Conservation (phyloP, 2,113 vertebrate species). For the Melierax canorus region DNA sequence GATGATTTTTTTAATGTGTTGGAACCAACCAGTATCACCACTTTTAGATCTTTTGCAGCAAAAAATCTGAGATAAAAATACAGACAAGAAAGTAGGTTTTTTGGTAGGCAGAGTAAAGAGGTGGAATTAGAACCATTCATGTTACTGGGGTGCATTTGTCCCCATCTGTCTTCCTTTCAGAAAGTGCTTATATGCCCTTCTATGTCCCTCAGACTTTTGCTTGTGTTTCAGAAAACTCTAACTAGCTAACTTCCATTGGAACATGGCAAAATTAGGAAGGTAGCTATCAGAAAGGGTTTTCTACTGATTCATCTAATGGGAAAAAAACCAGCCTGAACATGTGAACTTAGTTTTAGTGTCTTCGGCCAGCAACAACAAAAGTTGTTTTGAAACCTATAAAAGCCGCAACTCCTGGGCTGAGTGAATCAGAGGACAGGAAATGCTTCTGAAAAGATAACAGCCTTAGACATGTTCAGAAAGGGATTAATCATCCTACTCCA, state of each 20-base stretch:
- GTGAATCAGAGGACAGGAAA: not conserved
- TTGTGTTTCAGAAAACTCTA: not conserved
- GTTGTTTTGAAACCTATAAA: not conserved
- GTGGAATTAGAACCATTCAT: not conserved
- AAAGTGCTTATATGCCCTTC: not conserved
- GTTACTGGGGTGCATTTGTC: not conserved
- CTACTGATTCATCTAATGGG: not conserved
- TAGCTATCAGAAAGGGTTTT: not conserved
- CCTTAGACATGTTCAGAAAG: not conserved
- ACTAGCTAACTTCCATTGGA: not conserved
- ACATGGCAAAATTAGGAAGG: not conserved
- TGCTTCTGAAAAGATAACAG: not conserved
- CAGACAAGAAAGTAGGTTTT: not conserved
- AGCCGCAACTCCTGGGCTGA: not conserved
- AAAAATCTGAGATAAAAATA: not conserved
- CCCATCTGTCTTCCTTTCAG: not conserved
- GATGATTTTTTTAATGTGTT: not conserved
- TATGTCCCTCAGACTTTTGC: not conserved
- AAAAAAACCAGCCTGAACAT: not conserved
- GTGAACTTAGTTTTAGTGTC: not conserved
- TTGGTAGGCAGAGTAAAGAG: not conserved
- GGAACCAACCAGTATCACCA: not conserved
- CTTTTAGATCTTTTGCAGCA: not conserved
- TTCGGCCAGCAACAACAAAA: not conserved
- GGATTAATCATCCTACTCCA: not conserved